Percentiles rank a stretch among this genome's conserved stretches.
Evolutionary conservation across 2,797 vertebrate genomes (phyloP).

Genomic region (Malacoraja senta): DNA sequence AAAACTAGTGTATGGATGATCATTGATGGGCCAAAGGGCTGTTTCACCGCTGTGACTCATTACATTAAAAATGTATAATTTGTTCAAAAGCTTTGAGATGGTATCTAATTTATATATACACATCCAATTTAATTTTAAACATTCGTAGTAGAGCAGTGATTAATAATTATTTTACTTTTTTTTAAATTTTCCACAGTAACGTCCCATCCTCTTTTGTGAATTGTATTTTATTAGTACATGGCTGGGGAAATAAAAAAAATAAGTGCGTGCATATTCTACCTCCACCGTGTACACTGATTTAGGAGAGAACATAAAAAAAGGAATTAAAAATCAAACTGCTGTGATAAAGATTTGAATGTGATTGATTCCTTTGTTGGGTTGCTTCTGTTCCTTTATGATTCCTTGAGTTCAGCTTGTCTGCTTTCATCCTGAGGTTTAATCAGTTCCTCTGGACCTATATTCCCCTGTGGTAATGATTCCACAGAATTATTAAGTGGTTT

Average conservation of each 20-base stretch:
- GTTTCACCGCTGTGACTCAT: too few species aligned
- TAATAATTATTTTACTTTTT: slow-evolving; percentile 46
- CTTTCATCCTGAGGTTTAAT: slow-evolving; percentile 13
- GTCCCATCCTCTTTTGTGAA: slow-evolving; percentile 42
- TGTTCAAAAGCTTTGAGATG: neutral
- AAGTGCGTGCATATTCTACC: slow-evolving; percentile 43
- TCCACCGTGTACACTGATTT: slow-evolving; percentile 44
- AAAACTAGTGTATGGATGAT: too few species aligned
- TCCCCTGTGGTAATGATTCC: slow-evolving; percentile 40
- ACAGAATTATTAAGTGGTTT: slow-evolving; percentile 43
- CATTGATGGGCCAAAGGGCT: too few species aligned
- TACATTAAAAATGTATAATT: neutral
- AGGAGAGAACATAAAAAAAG: neutral
- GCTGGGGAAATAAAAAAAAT: slow-evolving; percentile 48
- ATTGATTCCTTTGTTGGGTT: slow-evolving; percentile 45
- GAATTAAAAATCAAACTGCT: neutral
- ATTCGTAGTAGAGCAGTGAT: slow-evolving; percentile 30
- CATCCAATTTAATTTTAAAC: too few species aligned
- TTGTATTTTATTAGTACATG: slow-evolving; percentile 41
- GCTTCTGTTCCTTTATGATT: slow-evolving; percentile 31
- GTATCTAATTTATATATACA: neutral
- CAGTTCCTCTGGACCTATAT: slow-evolving; percentile 37
- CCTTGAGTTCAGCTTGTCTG: slow-evolving; percentile 1
- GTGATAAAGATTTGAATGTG: slow-evolving; percentile 41
- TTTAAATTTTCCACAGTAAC: slow-evolving; percentile 41